Evolutionary conservation across 53 echinoderm and acorn worm genomes (phyloP).

Genomic region (Holothuria scabra): DNA sequence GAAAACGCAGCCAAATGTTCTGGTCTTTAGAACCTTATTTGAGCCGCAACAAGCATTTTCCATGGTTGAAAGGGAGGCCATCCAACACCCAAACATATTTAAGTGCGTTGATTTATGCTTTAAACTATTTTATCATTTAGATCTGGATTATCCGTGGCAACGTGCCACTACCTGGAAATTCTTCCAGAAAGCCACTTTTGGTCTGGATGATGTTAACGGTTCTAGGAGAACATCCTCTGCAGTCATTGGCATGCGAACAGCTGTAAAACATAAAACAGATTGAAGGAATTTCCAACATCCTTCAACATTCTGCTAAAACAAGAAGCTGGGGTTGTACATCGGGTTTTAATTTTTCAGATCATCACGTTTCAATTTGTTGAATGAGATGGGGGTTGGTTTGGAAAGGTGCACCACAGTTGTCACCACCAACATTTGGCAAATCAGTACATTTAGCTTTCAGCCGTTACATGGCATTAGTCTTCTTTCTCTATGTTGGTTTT

Average conservation of each 20-base stretch:
- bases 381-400: too few relatives aligned
- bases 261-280: conserved; percentile 34
- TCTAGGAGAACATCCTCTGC: conserved; percentile 41
- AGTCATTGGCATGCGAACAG: conserved; percentile 52
- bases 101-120: conserved; percentile 58
- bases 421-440: too few relatives aligned
- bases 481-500: too few relatives aligned
- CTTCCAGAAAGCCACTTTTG: conserved; percentile 53
- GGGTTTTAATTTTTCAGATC: not conserved
- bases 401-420: too few relatives aligned
- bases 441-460: too few relatives aligned
- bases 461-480: too few relatives aligned
- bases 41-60: conserved; percentile 50
- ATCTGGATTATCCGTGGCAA: conserved; percentile 55
- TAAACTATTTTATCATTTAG: conserved; percentile 56
- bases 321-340: not conserved
- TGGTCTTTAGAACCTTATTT: conserved; percentile 13
- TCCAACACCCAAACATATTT: conserved; percentile 24
- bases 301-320: not conserved
- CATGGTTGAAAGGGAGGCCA: conserved; percentile 49
- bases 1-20: conserved; percentile 37
- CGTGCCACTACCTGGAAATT: conserved; percentile 55
- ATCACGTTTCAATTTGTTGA: not conserved
- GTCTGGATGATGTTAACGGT: conserved; percentile 39
- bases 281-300: not conserved